phyloP scores from a whole-genome alignment of 1,140 invertebrate species.

The Ooceraea biroi region DNA sequence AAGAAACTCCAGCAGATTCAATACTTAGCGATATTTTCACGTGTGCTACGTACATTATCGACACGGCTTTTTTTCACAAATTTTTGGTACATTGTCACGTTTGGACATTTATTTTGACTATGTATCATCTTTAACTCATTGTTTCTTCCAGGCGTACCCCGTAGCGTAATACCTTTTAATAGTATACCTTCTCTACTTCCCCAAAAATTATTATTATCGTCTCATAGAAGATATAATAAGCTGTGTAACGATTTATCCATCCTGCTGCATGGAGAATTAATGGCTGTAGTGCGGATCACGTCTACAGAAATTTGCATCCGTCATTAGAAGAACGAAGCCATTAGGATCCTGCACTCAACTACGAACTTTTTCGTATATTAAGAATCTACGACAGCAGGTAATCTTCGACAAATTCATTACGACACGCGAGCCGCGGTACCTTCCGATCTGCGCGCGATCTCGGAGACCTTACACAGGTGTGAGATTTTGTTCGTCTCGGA shows the following conservation, averaged over 20 bases:
- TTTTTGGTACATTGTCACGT: constrained; percentile 32
- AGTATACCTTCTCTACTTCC: constrained; percentile 55
- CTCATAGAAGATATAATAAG: constrained; percentile 72
- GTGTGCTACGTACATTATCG: constrained; percentile 44
- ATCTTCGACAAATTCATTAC: constrained; percentile 78
- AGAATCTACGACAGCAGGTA: constrained; percentile 79
- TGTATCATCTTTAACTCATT: constrained; percentile 63
- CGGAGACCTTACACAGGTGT: constrained; percentile 8
- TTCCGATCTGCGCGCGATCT: constrained; percentile 47
- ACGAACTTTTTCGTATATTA: constrained; percentile 78
- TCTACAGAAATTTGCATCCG: constrained; percentile 58
- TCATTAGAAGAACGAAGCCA: constrained; percentile 73
- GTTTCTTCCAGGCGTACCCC: constrained; percentile 68
- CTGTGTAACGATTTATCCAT: constrained; percentile 49
- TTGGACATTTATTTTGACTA: constrained; percentile 37
- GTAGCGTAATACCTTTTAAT: constrained; percentile 57
- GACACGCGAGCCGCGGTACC: constrained; percentile 59
- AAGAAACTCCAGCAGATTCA: constrained; percentile 65
- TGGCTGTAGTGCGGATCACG: constrained; percentile 41
- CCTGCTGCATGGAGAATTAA: constrained; percentile 55
- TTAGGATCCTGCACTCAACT: constrained; percentile 68
- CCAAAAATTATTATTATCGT: constrained; percentile 64
- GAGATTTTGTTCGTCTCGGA: constrained; percentile 61
- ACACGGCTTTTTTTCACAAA: constrained; percentile 20
- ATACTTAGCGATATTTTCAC: constrained; percentile 62